phyloP scores from a whole-genome alignment of 1,140 invertebrate species.

The Heliconius hewitsoni region DNA sequence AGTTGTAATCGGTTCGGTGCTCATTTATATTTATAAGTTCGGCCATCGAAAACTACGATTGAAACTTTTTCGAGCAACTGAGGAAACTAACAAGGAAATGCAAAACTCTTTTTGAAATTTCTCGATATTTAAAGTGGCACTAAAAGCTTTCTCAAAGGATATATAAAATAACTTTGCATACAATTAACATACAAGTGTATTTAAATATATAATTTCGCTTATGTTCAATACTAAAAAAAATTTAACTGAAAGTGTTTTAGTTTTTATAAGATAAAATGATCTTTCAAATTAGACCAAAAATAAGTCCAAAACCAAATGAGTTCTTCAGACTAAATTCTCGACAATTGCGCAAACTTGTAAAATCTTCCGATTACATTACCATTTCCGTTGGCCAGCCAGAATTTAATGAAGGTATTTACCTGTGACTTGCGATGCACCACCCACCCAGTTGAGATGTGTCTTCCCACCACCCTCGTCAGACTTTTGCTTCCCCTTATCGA shows the following conservation, averaged over 20 bases:
- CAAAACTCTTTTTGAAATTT: slow-evolving; percentile 10
- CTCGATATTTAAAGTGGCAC: slow-evolving; percentile 10
- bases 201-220: not conserved
- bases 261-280: not conserved
- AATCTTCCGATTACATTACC: slow-evolving; percentile 16
- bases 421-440: slow-evolving; percentile 71
- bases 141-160: slow-evolving; percentile 14
- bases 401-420: slow-evolving; percentile 52
- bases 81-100: not conserved
- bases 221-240: not conserved
- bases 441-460: slow-evolving; percentile 75
- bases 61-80: not conserved
- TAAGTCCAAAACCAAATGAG: not conserved
- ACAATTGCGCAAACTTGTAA: not conserved
- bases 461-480: slow-evolving; percentile 76
- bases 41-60: not conserved
- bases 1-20: not conserved
- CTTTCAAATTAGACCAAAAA: not conserved
- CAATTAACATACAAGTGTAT: slow-evolving; percentile 10
- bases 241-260: not conserved
- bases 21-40: not conserved
- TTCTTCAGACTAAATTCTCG: not conserved
- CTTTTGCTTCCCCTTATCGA: slow-evolving; percentile 77
- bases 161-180: slow-evolving; percentile 14
- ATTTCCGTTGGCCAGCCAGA: slow-evolving; percentile 8